Evolutionary conservation across 2,797 vertebrate species (phyloP), one percentile per base, ranked within the genome.

Genomic region (Hypotaenidia okinawae): DNA sequence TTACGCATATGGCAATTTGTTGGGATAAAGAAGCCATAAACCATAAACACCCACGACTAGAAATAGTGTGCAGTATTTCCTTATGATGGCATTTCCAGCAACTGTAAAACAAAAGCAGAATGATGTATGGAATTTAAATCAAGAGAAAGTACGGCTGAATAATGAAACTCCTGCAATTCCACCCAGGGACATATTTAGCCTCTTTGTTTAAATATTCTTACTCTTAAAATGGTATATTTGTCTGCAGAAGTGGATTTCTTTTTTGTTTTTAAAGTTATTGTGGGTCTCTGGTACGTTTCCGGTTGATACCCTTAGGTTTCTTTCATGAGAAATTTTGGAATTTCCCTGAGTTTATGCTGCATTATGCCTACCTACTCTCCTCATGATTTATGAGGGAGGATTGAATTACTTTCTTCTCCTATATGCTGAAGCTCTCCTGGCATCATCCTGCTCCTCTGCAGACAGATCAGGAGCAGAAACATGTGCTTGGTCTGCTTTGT

Each of bases 1-100:
- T 87, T 89, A 91, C 32, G 39, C 37, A 10, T 16, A 33, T 81
- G 30, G 21, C n/a, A 54, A 49, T 45, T 90, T 6, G 1, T 51
- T 58, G 22, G 35, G 47, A 84, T 77, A 72, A 93, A 73, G 72
- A 89, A 90, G 64, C 68, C 41, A 72, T 81, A 94, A 64, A 49
- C 67, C 39, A 91, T 54, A 86, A 95, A 77, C 76, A 61, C 5
- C 1, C 81, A 47, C 75, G 57, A 17, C 57, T 81, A 78, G 89
- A 96, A 95, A 82, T 12, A 43, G n/a, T 9, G 2, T 33, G 35
- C 64, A 70, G 63, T 83, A 63, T 94, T 95, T 89, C 92, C 85
- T 89, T 93, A 25, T 18, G 35, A 39, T 92, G 37, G 19, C 35
- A 93, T 97, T 97, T 96, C 81, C 64, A 97, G 85, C 54, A 95